Percentiles rank a stretch among this genome's conserved stretches.
phyloP scores from a whole-genome alignment of 1,140 invertebrate species.

The Procambarus clarkii region DNA sequence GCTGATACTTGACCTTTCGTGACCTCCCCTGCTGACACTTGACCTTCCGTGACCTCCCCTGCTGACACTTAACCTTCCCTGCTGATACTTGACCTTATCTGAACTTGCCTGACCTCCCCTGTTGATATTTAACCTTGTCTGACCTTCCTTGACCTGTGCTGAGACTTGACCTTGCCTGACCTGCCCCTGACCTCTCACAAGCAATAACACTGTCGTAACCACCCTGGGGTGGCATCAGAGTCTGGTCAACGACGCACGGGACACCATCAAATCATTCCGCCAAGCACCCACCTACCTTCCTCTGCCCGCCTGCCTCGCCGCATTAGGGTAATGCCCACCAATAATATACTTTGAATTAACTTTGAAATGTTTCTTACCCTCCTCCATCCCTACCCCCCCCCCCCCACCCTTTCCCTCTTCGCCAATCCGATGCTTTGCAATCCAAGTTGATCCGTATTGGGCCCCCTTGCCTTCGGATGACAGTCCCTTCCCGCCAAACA shows the following conservation, averaged over 20 bases:
- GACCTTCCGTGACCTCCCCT: neutral
- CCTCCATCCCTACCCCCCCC: too few relatives aligned
- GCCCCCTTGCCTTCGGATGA: neutral
- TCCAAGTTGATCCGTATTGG: neutral
- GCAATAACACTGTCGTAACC: too few relatives aligned
- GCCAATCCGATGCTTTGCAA: neutral
- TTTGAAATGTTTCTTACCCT: neutral
- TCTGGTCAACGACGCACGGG: too few relatives aligned
- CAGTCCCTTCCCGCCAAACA: neutral
- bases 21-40: too few relatives aligned
- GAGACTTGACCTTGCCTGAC: neutral
- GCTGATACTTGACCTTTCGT: neutral
- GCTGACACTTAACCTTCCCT: neutral
- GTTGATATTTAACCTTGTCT: neutral
- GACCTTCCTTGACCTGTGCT: too few relatives aligned
- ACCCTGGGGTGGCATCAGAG: too few relatives aligned
- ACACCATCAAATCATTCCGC: too few relatives aligned
- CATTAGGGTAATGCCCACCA: neutral
- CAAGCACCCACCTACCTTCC: neutral
- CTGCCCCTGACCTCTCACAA: neutral
- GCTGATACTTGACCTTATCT: neutral
- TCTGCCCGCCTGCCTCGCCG: neutral
- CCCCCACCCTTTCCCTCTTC: too few relatives aligned
- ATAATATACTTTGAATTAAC: neutral
- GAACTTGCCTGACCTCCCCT: neutral